phyloP scores from a whole-genome alignment of 2,113 vertebrate genomes.

The Cyanoliseus patagonus region DNA sequence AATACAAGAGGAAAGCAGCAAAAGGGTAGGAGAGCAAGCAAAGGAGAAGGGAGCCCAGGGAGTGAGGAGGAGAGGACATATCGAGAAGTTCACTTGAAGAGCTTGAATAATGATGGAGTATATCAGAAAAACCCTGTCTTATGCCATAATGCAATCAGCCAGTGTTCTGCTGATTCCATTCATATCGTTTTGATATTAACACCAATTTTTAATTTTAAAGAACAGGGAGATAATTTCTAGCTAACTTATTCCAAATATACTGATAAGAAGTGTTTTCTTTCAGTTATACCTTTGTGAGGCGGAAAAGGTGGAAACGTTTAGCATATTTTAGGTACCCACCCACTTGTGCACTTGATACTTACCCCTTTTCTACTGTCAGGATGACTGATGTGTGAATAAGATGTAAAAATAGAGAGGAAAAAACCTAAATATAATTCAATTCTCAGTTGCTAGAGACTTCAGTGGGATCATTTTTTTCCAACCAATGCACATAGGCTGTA shows the following conservation, averaged over 20 bases:
- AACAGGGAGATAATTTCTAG: background rate
- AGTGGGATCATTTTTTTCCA: background rate
- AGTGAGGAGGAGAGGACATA: background rate
- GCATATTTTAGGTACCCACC: background rate
- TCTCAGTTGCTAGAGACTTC: background rate
- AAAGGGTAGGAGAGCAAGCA: background rate
- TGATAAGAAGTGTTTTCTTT: background rate
- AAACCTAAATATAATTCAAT: background rate
- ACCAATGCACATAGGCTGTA: background rate
- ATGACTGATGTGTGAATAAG: background rate
- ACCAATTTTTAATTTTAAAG: background rate
- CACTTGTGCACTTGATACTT: background rate
- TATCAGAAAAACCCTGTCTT: background rate
- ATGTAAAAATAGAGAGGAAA: background rate
- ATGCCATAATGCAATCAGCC: background rate
- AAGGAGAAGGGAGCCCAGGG: background rate
- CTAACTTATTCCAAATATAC: background rate
- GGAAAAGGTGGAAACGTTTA: background rate
- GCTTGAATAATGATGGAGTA: background rate
- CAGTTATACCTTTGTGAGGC: background rate
- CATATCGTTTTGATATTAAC: background rate
- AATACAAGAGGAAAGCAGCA: background rate
- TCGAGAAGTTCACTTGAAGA: background rate
- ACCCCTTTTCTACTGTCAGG: background rate
- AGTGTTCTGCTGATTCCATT: background rate